Base-by-base conservation (phyloP, 1,140 invertebrate genomes). In the Bilobella aurantiaca region DNA sequence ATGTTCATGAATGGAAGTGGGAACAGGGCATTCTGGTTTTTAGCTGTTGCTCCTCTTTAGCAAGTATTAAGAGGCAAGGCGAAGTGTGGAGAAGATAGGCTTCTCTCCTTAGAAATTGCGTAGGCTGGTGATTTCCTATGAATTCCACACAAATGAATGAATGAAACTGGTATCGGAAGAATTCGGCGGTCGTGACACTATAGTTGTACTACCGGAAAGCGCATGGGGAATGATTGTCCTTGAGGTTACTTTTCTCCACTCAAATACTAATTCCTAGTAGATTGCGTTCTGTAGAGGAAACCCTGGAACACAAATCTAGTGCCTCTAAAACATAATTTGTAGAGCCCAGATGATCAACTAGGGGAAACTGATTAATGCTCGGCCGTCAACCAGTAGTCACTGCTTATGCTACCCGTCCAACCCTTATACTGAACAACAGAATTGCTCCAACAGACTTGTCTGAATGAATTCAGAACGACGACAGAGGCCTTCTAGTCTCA, bases 111-210 rank as follows among this genome's bases (percentile, higher is more conserved):
- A 18, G 49, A 53, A 53, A 53, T 53, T 53, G 49, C 49, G 49
- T 53, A 53, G 49, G 49, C 49, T 53, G 49, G 23, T 23, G 49
- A 53, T 53, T 53, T 53, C 49, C 49, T 14, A 53, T 12, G 49
- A 53, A 53, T 53, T 53, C 49, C 49, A 53, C 12, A 23, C 12
- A 23, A 16, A 53, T 53, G 49, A 53, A 53, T 53, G 49, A 53
- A 53, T 53, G 49, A 53, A 53, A 53, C 49, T 53, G 49, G 49
- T 53, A 53, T 53, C 49, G 49, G 49, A 53, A 53, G 49, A 53
- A 53, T 53, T 53, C 49, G 49, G 49, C 49, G 12, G 49, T 5
- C 14, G 23, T 53, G n/a, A n/a, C n/a, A n/a, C n/a, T 16, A 5
- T 53, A 16, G 14, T 53, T 23, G 21, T 23, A 14, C 49, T 53